These are phyloP conservation scores for Pomacea maculata DNA, from an alignment of 1,140 invertebrate species.

Conservation along the genomic window DNA sequence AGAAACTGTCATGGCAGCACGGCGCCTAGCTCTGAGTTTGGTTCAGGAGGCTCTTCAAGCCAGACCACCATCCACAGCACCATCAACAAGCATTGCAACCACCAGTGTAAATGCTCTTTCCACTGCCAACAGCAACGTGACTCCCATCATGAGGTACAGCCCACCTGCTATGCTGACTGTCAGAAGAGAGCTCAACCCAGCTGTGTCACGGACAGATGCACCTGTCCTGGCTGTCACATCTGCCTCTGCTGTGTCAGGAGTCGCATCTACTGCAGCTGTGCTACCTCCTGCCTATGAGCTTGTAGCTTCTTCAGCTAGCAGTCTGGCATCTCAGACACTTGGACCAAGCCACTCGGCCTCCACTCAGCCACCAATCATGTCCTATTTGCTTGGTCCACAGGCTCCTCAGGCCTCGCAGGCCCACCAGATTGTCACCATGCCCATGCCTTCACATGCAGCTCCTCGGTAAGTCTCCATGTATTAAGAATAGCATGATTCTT, in stretches of 20 bases:
- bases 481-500: background rate
- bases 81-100: constrained; percentile 4
- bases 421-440: too few species aligned
- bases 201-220: background rate
- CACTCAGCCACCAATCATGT: constrained; percentile 14
- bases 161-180: constrained; percentile 17
- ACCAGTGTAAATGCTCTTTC: background rate
- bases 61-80: constrained; percentile 27
- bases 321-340: background rate
- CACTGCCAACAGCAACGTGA: background rate
- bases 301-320: background rate
- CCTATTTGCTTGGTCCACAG: background rate
- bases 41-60: constrained; percentile 66
- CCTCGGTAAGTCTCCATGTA: background rate
- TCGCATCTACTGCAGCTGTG: background rate
- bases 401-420: background rate
- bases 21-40: constrained; percentile 65
- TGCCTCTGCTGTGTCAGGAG: background rate
- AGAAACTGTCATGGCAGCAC: constrained; percentile 53
- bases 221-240: constrained; percentile 1
- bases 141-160: constrained; percentile 7
- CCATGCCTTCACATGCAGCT: too few species aligned
- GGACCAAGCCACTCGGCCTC: background rate
- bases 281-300: background rate
- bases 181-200: constrained; percentile 18